Base-by-base conservation (phyloP, 2,797 vertebrate genomes). In the Etheostoma nigrum region DNA sequence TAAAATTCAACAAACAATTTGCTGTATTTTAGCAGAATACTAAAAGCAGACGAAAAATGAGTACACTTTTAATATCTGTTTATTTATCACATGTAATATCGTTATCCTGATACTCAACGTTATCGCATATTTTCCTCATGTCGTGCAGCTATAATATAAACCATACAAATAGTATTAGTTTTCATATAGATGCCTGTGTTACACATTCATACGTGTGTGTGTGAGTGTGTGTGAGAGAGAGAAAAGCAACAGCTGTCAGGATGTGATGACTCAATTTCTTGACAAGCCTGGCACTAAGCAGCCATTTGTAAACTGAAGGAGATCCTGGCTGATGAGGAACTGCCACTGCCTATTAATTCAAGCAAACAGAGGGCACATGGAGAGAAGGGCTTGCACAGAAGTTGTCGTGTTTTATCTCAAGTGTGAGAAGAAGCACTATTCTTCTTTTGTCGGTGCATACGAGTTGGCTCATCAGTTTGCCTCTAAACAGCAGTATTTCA, bases 191-290 rank as follows among this genome's bases (percentile, higher is more conserved):
- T 61, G 52, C 68, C 67, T 67, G 72, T 76, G 53, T 73, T 83
- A 78, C 69, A 74, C 66, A 74, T 84, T 81, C 53, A 57, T 77
- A 75, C 64, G 11, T 65, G 30, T 61, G 21, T 21, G 77, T 69
- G 65, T 45, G 72, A 33, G 27, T 62, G 21, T 21, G 77, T 67
- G 69, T 51, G 42, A 1, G 63, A 67, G 80, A 67, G 85, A 68
- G 74, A 76, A 74, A 78, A 78, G 76, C 74, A 89, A 78, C 89
- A 87, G 88, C 89, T 89, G 86, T 92, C 92, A 86, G 82, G 68
- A 81, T 89, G 81, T 87, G 91, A 93, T 86, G 91, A 84, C 89
- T 93, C 87, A 90, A 91, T 93, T 86, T 88, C 85, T 81, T 89
- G 91, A 92, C 88, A 86, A 76, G 85, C 65, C 81, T 90, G 90